Evolutionary conservation across 2,113 vertebrate genomes (phyloP), one percentile per base, ranked within the genome.

Genomic region (Bombycilla garrulus): DNA sequence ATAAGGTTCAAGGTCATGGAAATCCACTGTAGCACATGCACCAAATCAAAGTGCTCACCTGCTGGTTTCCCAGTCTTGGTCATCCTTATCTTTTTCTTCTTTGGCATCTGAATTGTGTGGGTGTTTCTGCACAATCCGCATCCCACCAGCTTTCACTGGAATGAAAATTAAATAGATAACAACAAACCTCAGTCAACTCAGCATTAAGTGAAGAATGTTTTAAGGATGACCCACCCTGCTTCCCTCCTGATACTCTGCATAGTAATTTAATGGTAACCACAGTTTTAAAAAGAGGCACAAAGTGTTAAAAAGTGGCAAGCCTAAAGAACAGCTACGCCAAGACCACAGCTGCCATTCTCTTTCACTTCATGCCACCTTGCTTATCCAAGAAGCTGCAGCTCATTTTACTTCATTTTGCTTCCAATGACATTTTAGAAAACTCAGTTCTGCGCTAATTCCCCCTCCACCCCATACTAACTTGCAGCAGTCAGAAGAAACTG

Each of bases 71-170:
- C 98, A 99, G 64, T 99, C 99, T 90, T 99, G 98, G 15, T 98
- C 98, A 11, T 99, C 98, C 58, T 99, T 98, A 72, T 99, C 98
- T 91, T 95, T 99, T 21, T 98, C 98, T 19, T 98, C 98, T 81
- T 98, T 98, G 61, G 94, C 47, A 48, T 99, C 98, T 82, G 91
- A 97, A 48, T 97, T 73, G 91, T 99, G 99, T 0, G 97, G 98
- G 92, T 99, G 99, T 94, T 99, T 99, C 98, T 99, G 99, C 90
- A 99, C 99, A 94, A 99, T 99, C 84, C 99, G 98, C 99, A 99
- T 99, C 6, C 99, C 99, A 28, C 99, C 99, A 62, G 99, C 99
- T 96, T 99, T 99, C 58, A 99, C 99, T 99, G 95, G 26, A 98
- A 98, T 3, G 36, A 67, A 97, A 95, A 80, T 84, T 5, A 38